phyloP scores from a whole-genome alignment of 1,140 invertebrate species.

The Pectinophora gossypiella region DNA sequence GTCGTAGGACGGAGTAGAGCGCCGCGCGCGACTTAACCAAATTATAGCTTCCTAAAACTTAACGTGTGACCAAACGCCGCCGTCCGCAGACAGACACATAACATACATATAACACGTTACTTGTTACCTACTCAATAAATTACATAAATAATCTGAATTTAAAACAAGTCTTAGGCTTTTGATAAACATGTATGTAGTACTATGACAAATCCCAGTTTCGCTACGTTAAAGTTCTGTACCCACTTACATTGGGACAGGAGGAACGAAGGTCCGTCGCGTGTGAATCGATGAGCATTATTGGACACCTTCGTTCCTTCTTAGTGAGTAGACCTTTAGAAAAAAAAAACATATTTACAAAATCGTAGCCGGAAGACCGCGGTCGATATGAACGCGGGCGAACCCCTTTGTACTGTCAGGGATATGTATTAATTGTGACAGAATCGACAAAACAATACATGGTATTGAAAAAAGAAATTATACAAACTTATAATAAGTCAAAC shows the following conservation, averaged over 20 bases:
- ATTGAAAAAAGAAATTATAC: not conserved
- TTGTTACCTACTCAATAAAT: constrained; percentile 67
- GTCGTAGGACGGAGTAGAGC: too few relatives aligned
- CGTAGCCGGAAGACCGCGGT: constrained; percentile 45
- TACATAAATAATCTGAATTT: constrained; percentile 73
- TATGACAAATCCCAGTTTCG: constrained; percentile 36
- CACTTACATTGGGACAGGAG: too few relatives aligned
- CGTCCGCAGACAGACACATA: constrained; percentile 14
- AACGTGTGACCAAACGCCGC: constrained; percentile 28
- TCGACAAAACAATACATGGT: not conserved
- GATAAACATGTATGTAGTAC: constrained; percentile 51
- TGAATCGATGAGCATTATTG: not conserved
- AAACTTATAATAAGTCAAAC: not conserved
- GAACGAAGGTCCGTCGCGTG: too few relatives aligned
- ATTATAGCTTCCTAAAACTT: constrained; percentile 24
- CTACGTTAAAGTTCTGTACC: constrained; percentile 17
- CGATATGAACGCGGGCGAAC: constrained; percentile 40
- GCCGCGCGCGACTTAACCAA: too few relatives aligned
- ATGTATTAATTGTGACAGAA: constrained; percentile 32
- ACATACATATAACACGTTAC: constrained; percentile 58
- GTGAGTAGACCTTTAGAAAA: not conserved
- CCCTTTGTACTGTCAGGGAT: constrained; percentile 47
- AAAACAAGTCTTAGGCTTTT: constrained; percentile 72
- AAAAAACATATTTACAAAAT: constrained; percentile 52
- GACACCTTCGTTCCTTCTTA: too few relatives aligned